A percentile compares a stretch with the other conserved stretches of the same genome.
Conservation (phyloP, 2,888 invertebrate species). For the Gymnoscelis rufifasciata region DNA sequence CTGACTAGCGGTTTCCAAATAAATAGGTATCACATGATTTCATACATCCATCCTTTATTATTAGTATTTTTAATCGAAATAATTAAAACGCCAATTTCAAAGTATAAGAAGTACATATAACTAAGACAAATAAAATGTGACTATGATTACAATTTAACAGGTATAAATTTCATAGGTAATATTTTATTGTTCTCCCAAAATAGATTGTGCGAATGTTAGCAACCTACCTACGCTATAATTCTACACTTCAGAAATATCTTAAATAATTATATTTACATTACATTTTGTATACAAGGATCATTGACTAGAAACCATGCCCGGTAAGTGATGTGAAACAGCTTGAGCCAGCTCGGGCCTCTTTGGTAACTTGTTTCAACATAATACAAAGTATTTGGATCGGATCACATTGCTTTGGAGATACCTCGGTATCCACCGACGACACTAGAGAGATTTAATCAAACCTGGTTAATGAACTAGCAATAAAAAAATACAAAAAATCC, state of each 20-base stretch:
- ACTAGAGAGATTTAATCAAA: conserved; percentile 21
- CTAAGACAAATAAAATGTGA: conserved; percentile 5
- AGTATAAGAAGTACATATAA: conserved; percentile 27
- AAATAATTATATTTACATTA: conserved; percentile 61
- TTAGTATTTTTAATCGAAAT: conserved; percentile 31
- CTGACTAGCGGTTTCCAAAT: conserved; percentile 73
- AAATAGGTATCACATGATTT: conserved; percentile 65
- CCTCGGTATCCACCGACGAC: conserved; percentile 12
- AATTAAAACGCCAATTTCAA: conserved; percentile 37
- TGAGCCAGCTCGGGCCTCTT: conserved; percentile 38
- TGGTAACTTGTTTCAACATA: conserved; percentile 70
- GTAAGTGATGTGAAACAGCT: conserved; percentile 10
- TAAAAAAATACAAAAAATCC: conserved; percentile 33
- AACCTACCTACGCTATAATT: conserved; percentile 53
- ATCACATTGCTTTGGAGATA: conserved; percentile 33
- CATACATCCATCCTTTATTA: conserved; percentile 36
- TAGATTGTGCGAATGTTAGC: conserved; percentile 67
- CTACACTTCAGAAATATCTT: conserved; percentile 57
- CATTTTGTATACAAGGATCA: conserved; percentile 68
- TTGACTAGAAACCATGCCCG: conserved; percentile 74
- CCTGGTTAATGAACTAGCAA: conserved; percentile 18
- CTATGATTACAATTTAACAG: not conserved
- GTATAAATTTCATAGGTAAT: not conserved
- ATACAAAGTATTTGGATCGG: conserved; percentile 36
- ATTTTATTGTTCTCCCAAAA: conserved; percentile 35